Conservation (phyloP, 2,888 invertebrate species). For the Tachina grossa region DNA sequence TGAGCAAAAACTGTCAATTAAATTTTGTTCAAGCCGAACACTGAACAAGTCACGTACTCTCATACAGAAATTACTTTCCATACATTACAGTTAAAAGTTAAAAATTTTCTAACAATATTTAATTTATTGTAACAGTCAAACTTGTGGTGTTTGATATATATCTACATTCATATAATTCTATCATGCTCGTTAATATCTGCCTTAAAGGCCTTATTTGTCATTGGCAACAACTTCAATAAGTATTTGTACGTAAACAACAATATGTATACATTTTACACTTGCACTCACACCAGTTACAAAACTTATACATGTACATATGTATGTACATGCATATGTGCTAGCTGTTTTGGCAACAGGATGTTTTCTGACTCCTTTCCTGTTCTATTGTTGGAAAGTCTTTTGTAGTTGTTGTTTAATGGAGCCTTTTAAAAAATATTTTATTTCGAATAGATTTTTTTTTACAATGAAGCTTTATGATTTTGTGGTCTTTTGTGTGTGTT, state of each 20-base stretch:
- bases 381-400: constrained; percentile 50
- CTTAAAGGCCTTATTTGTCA: constrained; percentile 77
- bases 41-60: constrained; percentile 71
- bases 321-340: constrained; percentile 3
- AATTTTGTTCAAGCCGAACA: constrained; percentile 68
- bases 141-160: constrained; percentile 40
- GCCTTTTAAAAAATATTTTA: constrained; percentile 51
- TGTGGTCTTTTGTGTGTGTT: constrained; percentile 55
- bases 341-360: constrained; percentile 72
- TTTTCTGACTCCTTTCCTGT: constrained; percentile 74
- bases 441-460: constrained; percentile 23
- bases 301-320: constrained; percentile 17
- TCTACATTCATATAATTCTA: constrained; percentile 71
- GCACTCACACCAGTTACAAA: constrained; percentile 7
- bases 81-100: constrained; percentile 44
- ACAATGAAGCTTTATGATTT: constrained; percentile 55
- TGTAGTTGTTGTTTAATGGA: constrained; percentile 49
- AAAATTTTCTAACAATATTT: constrained; percentile 28
- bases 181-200: constrained; percentile 82
- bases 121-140: constrained; percentile 45
- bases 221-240: constrained; percentile 59
- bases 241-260: background rate
- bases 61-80: constrained; percentile 8
- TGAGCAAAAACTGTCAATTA: constrained; percentile 74
- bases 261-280: background rate